A percentile compares a stretch with the other conserved stretches of the same genome.
These are phyloP conservation scores for Myoxocephalus aenaeus DNA, from an alignment of 2,797 vertebrate species.

Conservation along the genomic window DNA sequence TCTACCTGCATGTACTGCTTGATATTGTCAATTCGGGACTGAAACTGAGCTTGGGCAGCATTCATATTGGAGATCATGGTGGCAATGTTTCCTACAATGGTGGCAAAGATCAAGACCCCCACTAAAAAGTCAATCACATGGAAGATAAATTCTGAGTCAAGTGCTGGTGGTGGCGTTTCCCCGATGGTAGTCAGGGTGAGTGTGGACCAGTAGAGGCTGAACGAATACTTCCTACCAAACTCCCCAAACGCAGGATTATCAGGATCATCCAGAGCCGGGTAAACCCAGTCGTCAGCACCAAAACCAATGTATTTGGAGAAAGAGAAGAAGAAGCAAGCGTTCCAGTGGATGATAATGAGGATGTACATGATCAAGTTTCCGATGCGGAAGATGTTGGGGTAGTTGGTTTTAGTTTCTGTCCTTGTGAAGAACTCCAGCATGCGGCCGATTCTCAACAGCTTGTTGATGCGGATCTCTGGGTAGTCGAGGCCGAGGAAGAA, in stretches of 20 bases:
- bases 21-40: conserved; percentile 94
- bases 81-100: conserved; percentile 97
- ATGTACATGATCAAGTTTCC: conserved; percentile 98
- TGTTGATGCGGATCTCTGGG: conserved; percentile 96
- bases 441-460: conserved; percentile 90
- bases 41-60: conserved; percentile 95
- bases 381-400: conserved; percentile 97
- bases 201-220: conserved; percentile 98
- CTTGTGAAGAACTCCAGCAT: conserved; percentile 96
- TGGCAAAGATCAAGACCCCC: conserved; percentile 97
- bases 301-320: conserved; percentile 97
- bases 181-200: conserved; percentile 96
- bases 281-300: conserved; percentile 96
- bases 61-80: conserved; percentile 99
- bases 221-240: conserved; percentile 90
- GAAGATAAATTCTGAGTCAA: conserved; percentile 95
- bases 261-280: conserved; percentile 88
- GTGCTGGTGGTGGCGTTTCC: conserved; percentile 94
- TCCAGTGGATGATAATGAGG: conserved; percentile 99
- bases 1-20: conserved; percentile 96
- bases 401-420: conserved; percentile 97
- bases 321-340: conserved; percentile 94
- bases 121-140: conserved; percentile 95
- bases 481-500: conserved; percentile 90
- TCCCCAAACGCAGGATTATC: conserved; percentile 88